Evolutionary conservation across 2,797 vertebrate genomes (phyloP), one percentile per base, ranked within the genome.

Genomic region (Threskiornis aethiopicus): DNA sequence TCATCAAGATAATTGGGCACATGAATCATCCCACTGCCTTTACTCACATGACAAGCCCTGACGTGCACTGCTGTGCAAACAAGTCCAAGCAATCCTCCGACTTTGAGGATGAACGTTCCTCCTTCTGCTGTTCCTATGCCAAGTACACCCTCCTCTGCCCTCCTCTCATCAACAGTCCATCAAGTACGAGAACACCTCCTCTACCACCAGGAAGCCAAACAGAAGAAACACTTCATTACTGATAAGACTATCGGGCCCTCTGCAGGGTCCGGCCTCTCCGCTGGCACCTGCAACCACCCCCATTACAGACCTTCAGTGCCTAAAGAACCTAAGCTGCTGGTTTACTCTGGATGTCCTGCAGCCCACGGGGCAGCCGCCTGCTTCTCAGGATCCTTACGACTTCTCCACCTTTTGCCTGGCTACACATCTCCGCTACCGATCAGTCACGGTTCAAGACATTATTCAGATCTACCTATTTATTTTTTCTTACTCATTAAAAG

Each of bases 131-230:
- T 25, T 24, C 14, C 47, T 17, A 5, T 2, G 22, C 62, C 85
- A 41, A 51, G 42, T 2, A 35, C 10, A 29, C 7, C 13, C 54
- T 42, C 46, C 41, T 47, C 29, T 39, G 41, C 24, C 11, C 44
- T 55, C 13, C 11, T 9, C n/a, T 66, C 65, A 41, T 13, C 58
- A 46, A 10, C 20, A 64, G 44, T 9, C 0, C 0, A 11, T 20
- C 37, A 26, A 47, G 31, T 1, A 62, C 3, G 4, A 67, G 14
- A 57, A 33, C n/a, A 66, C 1, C 11, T 49, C 51, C 47, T 51
- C 66, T 17, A 69, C 11, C 4, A 16, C 17, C 16, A 81, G 51
- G 28, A 92, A 37, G 59, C 26, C 52, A 66, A 42, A 29, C 5
- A 57, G 11, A 64, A 47, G 22, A 20, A 84, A 58, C 11, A 21